Evolutionary conservation across 2,888 invertebrate genomes (phyloP).

Genomic region (Ametastegia equiseti): DNA sequence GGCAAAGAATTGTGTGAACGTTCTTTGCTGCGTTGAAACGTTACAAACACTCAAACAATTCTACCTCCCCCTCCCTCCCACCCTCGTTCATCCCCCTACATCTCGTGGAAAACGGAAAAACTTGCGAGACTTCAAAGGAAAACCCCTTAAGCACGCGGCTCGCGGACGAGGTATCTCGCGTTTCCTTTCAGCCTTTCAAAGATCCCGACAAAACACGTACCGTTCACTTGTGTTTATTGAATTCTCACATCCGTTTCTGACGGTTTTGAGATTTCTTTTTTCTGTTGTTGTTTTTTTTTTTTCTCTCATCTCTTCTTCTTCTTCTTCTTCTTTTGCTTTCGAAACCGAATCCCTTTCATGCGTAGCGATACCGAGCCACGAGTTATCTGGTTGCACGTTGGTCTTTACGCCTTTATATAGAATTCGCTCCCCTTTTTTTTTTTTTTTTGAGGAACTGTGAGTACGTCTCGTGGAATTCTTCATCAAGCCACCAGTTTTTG

Average conservation of each 20-base stretch:
- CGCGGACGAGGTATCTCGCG: conserved; percentile 10
- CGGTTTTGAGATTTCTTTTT: neutral
- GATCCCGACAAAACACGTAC: neutral
- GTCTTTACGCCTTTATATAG: too few species aligned
- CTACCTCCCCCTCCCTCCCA: neutral
- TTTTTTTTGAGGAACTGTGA: too few species aligned
- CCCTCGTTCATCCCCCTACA: neutral
- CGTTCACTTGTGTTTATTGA: conserved; percentile 29
- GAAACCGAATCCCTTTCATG: too few species aligned
- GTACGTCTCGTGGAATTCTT: neutral
- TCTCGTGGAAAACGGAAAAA: neutral
- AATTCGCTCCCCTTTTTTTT: too few species aligned
- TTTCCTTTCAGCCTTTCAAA: conserved; percentile 27
- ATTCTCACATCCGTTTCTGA: conserved; percentile 18
- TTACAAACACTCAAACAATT: conserved; percentile 9
- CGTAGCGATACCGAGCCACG: too few species aligned
- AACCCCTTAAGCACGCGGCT: neutral
- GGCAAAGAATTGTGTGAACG: conserved; percentile 10
- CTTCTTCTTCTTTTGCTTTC: too few species aligned
- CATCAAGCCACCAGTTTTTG: neutral
- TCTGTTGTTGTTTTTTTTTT: neutral
- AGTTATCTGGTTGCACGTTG: too few species aligned
- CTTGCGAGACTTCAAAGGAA: conserved; percentile 26
- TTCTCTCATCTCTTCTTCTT: neutral
- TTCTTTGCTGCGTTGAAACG: conserved; percentile 1